Evolutionary conservation across 1,140 invertebrate genomes (phyloP), one percentile per base, ranked within the genome.

Genomic region (Tigriopus japonicus): DNA sequence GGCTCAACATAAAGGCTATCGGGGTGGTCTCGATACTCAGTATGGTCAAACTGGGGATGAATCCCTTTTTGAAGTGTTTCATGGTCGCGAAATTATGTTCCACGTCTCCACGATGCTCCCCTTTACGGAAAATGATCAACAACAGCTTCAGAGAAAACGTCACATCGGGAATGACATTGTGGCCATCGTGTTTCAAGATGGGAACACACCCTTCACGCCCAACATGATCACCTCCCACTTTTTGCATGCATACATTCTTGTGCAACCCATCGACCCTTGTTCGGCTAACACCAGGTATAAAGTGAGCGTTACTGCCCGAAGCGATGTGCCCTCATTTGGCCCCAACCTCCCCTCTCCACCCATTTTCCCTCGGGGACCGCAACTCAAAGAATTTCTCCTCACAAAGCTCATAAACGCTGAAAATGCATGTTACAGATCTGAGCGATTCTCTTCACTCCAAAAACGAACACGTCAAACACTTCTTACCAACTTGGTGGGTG

Each of bases 161-260:
- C 90, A 95, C 73, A 93, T 96, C 64, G 91, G 88, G 62, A 97
- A 97, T 72, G 94, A 98, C 69, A 97, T 98, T 62, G 92, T 98
- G n/a, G 90, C 92, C 55, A 84, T 98, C 60, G 86, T 98, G 64
- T 93, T 92, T 74, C 93, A 98, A 78, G 94, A 98, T 72, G 83
- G 83, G 65, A 87, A 94, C 72, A 98, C 94, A 21, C 92, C 92
- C 56, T 98, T 98, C 74, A 87, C 88, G 28, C 94, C 94, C 21
- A 90, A 95, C 72, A 94, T 97, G 87, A 96, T 98, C 61, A 90
- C 92, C 52, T 95, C 90, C 40, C 89, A 97, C 74, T 97, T 97
- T 72, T 79, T 98, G 62, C 93, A 98, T 73, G 85, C 90, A 23
- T 98, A 91, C 74, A 87, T 98, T 65, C 87, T 98, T 55, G 85